Evolutionary conservation across 1,140 invertebrate species (phyloP).

Genomic region (Tetranychus urticae): DNA sequence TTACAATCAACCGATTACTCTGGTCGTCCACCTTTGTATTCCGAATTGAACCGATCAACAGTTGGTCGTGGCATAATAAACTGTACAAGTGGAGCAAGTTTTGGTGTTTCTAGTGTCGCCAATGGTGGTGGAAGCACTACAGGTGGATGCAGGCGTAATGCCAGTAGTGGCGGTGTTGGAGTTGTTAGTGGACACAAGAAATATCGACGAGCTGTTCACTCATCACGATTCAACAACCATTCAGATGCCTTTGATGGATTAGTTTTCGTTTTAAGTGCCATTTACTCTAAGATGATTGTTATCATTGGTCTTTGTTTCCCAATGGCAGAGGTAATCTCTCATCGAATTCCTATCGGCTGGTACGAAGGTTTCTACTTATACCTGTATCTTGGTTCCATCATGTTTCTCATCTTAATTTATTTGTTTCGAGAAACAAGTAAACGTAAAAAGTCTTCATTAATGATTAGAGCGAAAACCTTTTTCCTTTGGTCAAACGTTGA

Average conservation of each 20-base stretch:
- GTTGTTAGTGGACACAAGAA: background rate
- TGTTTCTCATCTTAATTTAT: constrained; percentile 63
- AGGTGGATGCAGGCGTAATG: background rate
- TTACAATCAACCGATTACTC: background rate
- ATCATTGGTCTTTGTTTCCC: constrained; percentile 65
- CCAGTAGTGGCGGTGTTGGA: background rate
- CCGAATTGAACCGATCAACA: background rate
- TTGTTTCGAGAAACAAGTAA: constrained; percentile 29
- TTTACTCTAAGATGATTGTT: constrained; percentile 76
- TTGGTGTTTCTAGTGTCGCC: background rate
- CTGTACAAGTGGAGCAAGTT: background rate
- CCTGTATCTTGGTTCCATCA: constrained; percentile 66
- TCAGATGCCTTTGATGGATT: constrained; percentile 38
- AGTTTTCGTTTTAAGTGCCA: constrained; percentile 60
- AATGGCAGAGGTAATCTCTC: constrained; percentile 32
- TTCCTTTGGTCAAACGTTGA: background rate
- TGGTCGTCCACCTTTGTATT: background rate
- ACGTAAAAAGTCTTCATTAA: background rate
- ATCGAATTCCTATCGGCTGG: constrained; percentile 18
- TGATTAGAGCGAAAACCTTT: background rate
- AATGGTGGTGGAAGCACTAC: background rate
- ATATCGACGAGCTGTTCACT: background rate
- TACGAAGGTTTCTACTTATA: constrained; percentile 57
- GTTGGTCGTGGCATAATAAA: background rate
- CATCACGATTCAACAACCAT: background rate